Evolutionary conservation across 1,140 invertebrate species (phyloP).

Genomic region (Littorina saxatilis): DNA sequence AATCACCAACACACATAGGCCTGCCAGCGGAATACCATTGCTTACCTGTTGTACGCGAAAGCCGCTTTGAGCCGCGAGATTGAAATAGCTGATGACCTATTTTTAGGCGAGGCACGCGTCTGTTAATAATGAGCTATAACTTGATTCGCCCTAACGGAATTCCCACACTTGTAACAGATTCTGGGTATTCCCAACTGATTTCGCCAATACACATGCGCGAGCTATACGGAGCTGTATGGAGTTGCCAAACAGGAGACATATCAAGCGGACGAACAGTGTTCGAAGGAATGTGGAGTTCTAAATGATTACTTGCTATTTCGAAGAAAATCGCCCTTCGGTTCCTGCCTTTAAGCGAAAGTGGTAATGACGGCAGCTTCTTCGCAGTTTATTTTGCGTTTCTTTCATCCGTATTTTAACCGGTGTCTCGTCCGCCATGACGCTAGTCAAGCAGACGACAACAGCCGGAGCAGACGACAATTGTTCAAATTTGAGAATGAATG

Average conservation of each 20-base stretch:
- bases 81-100: conserved; percentile 16
- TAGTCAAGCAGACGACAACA: not conserved
- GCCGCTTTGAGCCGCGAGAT: not conserved
- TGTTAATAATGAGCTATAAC: not conserved
- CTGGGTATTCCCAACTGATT: not conserved
- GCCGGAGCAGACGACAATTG: not conserved
- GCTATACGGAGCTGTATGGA: too few relatives aligned
- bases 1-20: not conserved
- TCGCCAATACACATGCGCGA: not conserved
- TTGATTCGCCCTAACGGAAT: not conserved
- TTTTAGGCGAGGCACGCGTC: conserved; percentile 4
- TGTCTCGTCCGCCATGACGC: not conserved
- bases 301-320: not conserved
- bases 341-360: not conserved
- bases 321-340: not conserved
- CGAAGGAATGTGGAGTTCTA: too few relatives aligned
- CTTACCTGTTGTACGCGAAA: not conserved
- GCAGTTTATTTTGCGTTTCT: not conserved
- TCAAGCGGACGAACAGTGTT: too few relatives aligned
- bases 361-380: not conserved
- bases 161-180: not conserved
- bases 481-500: not conserved
- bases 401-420: not conserved
- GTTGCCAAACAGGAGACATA: not conserved
- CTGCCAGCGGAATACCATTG: not conserved